Conservation (phyloP, 2,888 invertebrate species). For the Carabus problematicus region DNA sequence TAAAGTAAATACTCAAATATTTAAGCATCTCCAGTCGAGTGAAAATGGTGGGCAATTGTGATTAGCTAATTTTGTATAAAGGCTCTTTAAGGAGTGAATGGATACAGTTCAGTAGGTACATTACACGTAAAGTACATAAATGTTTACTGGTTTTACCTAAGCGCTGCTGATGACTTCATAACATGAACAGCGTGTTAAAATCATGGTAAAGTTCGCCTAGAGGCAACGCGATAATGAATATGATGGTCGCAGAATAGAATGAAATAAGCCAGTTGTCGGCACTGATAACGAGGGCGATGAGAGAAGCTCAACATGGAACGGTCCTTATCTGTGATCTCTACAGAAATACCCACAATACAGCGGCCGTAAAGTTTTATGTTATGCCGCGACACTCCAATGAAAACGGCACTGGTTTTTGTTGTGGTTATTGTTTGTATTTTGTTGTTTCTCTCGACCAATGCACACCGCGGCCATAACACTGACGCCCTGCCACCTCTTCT, state of each 20-base stretch:
- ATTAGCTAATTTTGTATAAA: too few species aligned
- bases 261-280: constrained; percentile 36
- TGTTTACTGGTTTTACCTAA: too few species aligned
- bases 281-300: constrained; percentile 8
- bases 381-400: constrained; percentile 26
- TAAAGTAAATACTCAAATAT: too few species aligned
- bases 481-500: constrained; percentile 6
- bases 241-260: constrained; percentile 25
- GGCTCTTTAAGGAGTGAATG: too few species aligned
- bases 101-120: too few species aligned
- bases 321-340: constrained; percentile 25
- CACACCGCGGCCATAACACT: too few species aligned
- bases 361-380: constrained; percentile 33
- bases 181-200: constrained; percentile 16
- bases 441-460: constrained; percentile 14
- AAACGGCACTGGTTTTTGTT: constrained; percentile 20
- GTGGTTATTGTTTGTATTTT: constrained; percentile 31
- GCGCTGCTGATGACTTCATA: constrained; percentile 4
- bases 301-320: too few species aligned
- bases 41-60: too few species aligned
- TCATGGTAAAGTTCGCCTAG: not conserved
- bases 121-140: too few species aligned
- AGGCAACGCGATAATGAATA: constrained; percentile 24
- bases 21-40: too few species aligned
- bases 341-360: constrained; percentile 24